These are phyloP conservation scores for Sebastes vulpes DNA, from an alignment of 2,797 vertebrate genomes.

Conservation along the genomic window DNA sequence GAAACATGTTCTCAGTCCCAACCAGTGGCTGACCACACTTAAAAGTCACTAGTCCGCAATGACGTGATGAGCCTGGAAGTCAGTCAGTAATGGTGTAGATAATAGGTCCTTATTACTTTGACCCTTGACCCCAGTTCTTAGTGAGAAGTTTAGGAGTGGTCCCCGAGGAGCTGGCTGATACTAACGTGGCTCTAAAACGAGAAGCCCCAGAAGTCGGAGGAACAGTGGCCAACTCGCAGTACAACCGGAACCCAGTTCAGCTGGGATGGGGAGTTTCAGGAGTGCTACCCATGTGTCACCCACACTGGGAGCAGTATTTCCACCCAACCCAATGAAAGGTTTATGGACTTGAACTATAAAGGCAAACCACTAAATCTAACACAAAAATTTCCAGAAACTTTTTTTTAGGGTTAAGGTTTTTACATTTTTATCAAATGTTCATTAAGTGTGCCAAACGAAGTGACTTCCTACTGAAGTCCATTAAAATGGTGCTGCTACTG, in stretches of 20 bases:
- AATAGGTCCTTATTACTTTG: constrained; percentile 82
- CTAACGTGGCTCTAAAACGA: constrained; percentile 51
- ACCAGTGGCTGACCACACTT: constrained; percentile 60
- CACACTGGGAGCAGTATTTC: constrained; percentile 92
- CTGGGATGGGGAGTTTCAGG: constrained; percentile 47
- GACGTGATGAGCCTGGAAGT: constrained; percentile 73
- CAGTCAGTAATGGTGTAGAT: constrained; percentile 72
- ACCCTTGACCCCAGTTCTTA: constrained; percentile 71
- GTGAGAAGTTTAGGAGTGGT: constrained; percentile 75
- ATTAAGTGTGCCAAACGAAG: constrained; percentile 86
- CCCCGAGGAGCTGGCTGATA: constrained; percentile 71
- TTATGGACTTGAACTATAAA: constrained; percentile 97
- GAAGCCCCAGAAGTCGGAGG: constrained; percentile 83
- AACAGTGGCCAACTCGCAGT: constrained; percentile 73
- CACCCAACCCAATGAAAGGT: constrained; percentile 94
- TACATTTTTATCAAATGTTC: constrained; percentile 92
- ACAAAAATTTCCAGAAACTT: constrained; percentile 60
- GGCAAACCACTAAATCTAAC: constrained; percentile 95
- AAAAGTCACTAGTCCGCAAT: constrained; percentile 45
- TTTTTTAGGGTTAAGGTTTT: constrained; percentile 51
- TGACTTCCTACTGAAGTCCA: constrained; percentile 91
- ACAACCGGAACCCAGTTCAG: constrained; percentile 50
- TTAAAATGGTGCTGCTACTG: constrained; percentile 82
- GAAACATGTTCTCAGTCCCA: constrained; percentile 27
- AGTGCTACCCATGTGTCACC: constrained; percentile 88